Evolutionary conservation across 2,797 vertebrate species (phyloP), one percentile per base, ranked within the genome.

Genomic region (Channallabes apus): DNA sequence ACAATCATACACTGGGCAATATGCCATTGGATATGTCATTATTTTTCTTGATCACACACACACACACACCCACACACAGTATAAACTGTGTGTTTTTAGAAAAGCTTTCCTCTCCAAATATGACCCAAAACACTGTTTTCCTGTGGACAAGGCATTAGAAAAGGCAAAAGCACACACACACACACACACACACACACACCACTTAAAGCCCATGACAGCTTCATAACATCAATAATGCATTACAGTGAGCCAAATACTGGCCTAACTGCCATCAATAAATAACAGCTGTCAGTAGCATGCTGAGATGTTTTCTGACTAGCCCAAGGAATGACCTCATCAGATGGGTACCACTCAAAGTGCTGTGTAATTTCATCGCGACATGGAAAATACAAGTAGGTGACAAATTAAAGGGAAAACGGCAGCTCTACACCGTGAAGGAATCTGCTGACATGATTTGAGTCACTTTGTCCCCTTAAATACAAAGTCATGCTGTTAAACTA

Each of bases 231-330:
- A 86, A 88, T 86, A 86, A 88, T 86, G 85, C 82, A 88, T 64
- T 80, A 80, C 61, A 27, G 22, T n/a, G 72, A 65, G 64, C 35
- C 62, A 78, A 75, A 78, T 79, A 32, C 51, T 86, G 84, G 85
- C 79, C 85, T 86, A 83, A 82, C 35, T 69, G 78, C 5, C 84
- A 88, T 86, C 68, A 84, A 88, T 88, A 88, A 88, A 88, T 82
- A 77, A 88, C 56, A 56, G 27, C 78, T 81, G 41, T 38, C 68
- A 51, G 64, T 38, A 79, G 61, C 71, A 84, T 76, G 58, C 65
- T 38, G 77, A 54, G 62, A 56, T 68, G 64, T 77, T 78, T 46
- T 83, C 38, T 20, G 71, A 82, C 51, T 56, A 18, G 73, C 32
- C 7, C 32, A 67, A 46, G 51, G 64, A 65, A 78, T 78, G 83